Evolutionary conservation across 2,888 invertebrate species (phyloP).

Genomic region (Ligdia adustata): DNA sequence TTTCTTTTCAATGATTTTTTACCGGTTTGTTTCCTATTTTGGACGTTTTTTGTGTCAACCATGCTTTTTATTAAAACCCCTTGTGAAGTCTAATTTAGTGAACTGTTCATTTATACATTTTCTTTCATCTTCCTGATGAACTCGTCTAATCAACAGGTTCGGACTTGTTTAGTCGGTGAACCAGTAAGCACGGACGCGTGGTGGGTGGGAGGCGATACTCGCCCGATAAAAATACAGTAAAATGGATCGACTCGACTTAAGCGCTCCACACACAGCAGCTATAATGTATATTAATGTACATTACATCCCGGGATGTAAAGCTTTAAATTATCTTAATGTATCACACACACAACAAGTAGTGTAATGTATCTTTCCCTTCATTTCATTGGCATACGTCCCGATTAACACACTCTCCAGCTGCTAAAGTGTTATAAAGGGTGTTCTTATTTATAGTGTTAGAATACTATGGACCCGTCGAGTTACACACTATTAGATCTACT

Average conservation of each 20-base stretch:
- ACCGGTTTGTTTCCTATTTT: too few relatives aligned
- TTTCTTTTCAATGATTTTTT: too few relatives aligned
- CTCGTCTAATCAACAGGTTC: slow-evolving; percentile 27
- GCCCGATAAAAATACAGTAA: too few relatives aligned
- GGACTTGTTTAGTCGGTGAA: slow-evolving; percentile 31
- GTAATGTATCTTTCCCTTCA: slow-evolving; percentile 35
- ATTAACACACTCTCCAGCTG: slow-evolving; percentile 26
- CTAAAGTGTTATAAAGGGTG: slow-evolving; percentile 26
- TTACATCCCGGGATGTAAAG: slow-evolving; percentile 29
- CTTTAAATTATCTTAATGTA: slow-evolving; percentile 31
- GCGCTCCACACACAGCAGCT: too few relatives aligned
- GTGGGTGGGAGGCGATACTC: slow-evolving; percentile 18
- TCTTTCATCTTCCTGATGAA: too few relatives aligned
- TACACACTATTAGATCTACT: slow-evolving; percentile 28
- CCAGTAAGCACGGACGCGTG: slow-evolving; percentile 30
- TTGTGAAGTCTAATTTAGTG: too few relatives aligned
- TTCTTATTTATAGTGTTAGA: slow-evolving; percentile 25
- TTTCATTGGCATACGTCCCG: slow-evolving; percentile 21
- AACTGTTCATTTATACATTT: too few relatives aligned
- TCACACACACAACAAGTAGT: slow-evolving; percentile 32
- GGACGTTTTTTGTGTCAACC: too few relatives aligned
- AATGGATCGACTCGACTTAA: too few relatives aligned
- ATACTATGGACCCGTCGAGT: slow-evolving; percentile 24
- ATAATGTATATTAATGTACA: slow-evolving; percentile 24
- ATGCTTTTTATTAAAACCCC: too few relatives aligned